Evolutionary conservation across 1,140 invertebrate species (phyloP).

Genomic region (Drosophila nebulosa): DNA sequence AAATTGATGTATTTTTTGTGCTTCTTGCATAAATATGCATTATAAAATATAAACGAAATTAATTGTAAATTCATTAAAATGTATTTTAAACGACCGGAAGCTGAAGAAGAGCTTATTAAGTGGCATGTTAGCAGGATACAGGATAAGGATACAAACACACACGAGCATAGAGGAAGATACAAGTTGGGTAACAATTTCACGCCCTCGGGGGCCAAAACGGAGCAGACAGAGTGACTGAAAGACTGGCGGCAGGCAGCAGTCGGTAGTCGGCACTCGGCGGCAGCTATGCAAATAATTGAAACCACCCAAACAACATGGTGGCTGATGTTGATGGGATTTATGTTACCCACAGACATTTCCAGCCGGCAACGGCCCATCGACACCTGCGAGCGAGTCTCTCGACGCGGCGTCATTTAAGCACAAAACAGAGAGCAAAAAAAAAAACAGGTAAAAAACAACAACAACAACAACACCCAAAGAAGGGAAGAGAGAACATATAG

Average conservation of each 20-base stretch:
- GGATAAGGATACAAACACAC: background rate
- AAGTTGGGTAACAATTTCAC: slow-evolving; percentile 39
- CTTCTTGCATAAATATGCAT: slow-evolving; percentile 17
- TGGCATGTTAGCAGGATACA: slow-evolving; percentile 42
- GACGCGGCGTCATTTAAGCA: slow-evolving; percentile 40
- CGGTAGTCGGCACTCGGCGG: background rate
- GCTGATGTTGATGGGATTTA: slow-evolving; percentile 35
- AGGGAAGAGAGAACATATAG: background rate
- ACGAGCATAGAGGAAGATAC: slow-evolving; percentile 15
- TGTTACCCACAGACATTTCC: slow-evolving; percentile 12
- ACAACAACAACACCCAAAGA: background rate
- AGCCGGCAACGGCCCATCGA: slow-evolving; percentile 31
- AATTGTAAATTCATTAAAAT: slow-evolving; percentile 69
- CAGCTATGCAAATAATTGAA: slow-evolving; percentile 64
- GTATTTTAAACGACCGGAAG: slow-evolving; percentile 42
- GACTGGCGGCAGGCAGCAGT: background rate
- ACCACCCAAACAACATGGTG: slow-evolving; percentile 21
- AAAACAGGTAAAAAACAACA: background rate
- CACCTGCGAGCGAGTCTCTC: slow-evolving; percentile 41
- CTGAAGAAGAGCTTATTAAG: slow-evolving; percentile 58
- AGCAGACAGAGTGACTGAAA: background rate
- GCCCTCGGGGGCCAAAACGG: slow-evolving; percentile 10
- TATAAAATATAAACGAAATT: slow-evolving; percentile 29
- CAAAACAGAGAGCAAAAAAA: slow-evolving; percentile 12
- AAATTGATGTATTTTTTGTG: background rate